These are phyloP conservation scores for Gymnorhina tibicen DNA, from an alignment of 2,113 vertebrate genomes.

Conservation along the genomic window DNA sequence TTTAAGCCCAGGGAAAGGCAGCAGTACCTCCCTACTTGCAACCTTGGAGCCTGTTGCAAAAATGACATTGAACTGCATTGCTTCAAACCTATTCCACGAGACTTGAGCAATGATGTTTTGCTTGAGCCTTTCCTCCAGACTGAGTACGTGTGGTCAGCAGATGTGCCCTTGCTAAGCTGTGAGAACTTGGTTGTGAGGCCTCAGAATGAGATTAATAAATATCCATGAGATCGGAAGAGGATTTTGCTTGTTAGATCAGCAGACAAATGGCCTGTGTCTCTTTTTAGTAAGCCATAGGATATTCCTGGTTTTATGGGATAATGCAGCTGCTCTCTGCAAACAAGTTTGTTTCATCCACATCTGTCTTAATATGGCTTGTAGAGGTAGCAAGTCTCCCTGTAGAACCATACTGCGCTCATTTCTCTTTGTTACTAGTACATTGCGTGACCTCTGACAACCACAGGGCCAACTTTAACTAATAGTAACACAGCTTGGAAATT, in stretches of 20 bases:
- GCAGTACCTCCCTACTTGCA: neutral
- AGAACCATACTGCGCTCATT: fast-evolving
- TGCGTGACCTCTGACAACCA: neutral
- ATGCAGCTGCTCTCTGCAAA: neutral
- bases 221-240: neutral
- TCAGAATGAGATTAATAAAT: neutral
- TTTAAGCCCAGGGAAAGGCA: no score
- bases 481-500: neutral
- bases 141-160: neutral
- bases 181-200: neutral
- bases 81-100: neutral
- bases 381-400: neutral
- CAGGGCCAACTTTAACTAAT: neutral
- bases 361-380: neutral
- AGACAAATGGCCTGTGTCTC: neutral
- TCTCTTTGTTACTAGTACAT: neutral
- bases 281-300: neutral
- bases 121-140: neutral
- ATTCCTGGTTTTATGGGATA: neutral
- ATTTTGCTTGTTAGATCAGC: neutral
- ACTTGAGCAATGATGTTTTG: neutral
- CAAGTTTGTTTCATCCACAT: neutral
- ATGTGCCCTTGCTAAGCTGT: neutral
- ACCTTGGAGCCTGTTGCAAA: neutral
- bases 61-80: neutral